These are phyloP conservation scores for Lithophane socia DNA, from an alignment of 2,888 invertebrate genomes.

Conservation along the genomic window DNA sequence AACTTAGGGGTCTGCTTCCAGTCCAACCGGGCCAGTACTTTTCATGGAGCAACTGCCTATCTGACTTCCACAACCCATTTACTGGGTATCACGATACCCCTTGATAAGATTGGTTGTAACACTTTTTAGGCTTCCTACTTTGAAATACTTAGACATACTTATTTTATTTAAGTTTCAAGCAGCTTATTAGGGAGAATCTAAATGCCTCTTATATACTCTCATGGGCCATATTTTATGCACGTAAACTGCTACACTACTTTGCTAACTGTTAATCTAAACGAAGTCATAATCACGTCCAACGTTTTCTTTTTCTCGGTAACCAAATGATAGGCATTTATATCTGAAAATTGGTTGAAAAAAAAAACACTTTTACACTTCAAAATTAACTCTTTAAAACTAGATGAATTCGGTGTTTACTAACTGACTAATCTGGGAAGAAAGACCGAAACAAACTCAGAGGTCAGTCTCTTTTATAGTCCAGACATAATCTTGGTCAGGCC, in stretches of 20 bases:
- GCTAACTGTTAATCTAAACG: not conserved
- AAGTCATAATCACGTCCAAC: not conserved
- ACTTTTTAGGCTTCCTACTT: conserved; percentile 5
- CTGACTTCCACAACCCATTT: not conserved
- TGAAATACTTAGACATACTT: conserved; percentile 5
- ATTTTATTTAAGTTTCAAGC: conserved; percentile 11
- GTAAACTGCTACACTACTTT: not conserved
- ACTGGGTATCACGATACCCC: not conserved
- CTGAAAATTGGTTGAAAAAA: not conserved
- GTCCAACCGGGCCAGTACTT: not conserved
- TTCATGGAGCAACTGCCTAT: not conserved
- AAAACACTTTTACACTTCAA: not conserved
- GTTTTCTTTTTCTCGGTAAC: not conserved
- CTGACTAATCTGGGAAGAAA: not conserved
- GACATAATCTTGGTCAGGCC: not conserved
- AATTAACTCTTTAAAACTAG: not conserved
- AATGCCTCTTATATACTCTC: not conserved
- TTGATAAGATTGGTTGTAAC: not conserved
- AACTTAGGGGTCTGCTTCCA: not conserved
- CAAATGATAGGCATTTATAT: not conserved
- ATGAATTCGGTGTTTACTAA: not conserved
- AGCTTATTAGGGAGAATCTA: not conserved
- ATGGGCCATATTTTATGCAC: not conserved
- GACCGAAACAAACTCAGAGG: not conserved
- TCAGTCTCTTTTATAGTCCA: not conserved